Base-by-base conservation (phyloP, 1,140 invertebrate genomes). In the Metaphire vulgaris region DNA sequence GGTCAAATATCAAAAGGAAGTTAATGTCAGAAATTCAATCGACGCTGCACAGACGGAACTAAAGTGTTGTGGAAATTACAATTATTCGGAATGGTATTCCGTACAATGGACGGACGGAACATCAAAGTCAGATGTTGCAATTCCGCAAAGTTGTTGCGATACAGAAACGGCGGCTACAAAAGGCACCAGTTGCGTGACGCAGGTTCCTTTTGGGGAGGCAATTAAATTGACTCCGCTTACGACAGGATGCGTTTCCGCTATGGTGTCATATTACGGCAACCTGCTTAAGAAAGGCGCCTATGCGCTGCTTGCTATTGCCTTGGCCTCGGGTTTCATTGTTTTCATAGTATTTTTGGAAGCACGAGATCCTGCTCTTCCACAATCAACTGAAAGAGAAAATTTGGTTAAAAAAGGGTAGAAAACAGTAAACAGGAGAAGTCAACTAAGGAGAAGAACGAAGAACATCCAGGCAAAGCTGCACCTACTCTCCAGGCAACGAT, bases 61-160 rank as follows among this genome's bases (percentile, higher is more conserved):
- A 6, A 21, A 73, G 34, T 73, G 72, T 73, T 73, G 72, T 41
- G 72, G 72, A 32, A 73, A 34, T 41, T 73, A 34, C 34, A 73
- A n/a, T 14, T 41, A 41, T 26, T 1, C 72, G 0, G 72, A 73
- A 41, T 73, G 72, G 72, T 73, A 41, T 16, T 21, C 72, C 32
- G 34, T 73, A 1, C 28, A 32, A 28, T 73, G 72, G 72, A 41
- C 72, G 0, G 41, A 73, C 72, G 56, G 2, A 2, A 30, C 56
- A 2, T 73, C 72, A 16, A 73, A 73, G 33, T 2, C 34, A 26
- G 34, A 34, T 6, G 21, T 41, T 14, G 28, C 32, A 12, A 31
- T 73, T 1, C 72, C 72, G 14, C 26, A 56, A 26, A 73, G 72
- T 30, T 73, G 72, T 26, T 73, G 72, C 34, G 72, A 73, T 21